A percentile compares a stretch with the other conserved stretches of the same genome.
Conservation (phyloP, 2,113 vertebrate genomes). For the Centropus bengalensis region DNA sequence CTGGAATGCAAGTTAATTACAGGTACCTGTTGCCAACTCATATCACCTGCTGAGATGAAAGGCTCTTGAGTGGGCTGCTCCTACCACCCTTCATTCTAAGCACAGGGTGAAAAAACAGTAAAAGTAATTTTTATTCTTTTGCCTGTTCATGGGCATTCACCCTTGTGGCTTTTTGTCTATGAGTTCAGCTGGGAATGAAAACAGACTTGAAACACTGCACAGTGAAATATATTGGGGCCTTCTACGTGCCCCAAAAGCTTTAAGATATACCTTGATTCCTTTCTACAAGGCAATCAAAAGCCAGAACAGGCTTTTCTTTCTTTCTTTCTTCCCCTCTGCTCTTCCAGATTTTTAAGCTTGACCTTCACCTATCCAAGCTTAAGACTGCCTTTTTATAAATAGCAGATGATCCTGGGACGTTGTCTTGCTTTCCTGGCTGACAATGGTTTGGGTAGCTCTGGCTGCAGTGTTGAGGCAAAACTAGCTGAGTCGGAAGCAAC, state of each 20-base stretch:
- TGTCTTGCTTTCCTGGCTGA: not conserved
- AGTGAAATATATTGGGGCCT: not conserved
- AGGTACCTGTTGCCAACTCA: constrained; percentile 18
- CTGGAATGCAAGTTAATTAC: constrained; percentile 56
- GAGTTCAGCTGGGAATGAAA: not conserved
- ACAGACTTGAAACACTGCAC: not conserved
- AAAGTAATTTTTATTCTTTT: not conserved
- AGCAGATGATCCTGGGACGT: not conserved
- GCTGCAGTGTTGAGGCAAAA: not conserved
- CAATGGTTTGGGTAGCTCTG: not conserved
- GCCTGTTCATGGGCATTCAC: not conserved
- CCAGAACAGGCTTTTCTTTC: not conserved
- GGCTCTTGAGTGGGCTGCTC: not conserved
- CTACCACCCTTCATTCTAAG: not conserved
- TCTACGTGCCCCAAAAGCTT: not conserved
- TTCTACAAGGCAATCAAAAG: not conserved
- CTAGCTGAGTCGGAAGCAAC: not conserved
- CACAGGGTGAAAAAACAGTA: not conserved
- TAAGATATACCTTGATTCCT: not conserved
- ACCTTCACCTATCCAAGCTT: not conserved
- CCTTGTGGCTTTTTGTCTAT: not conserved
- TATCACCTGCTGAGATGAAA: constrained; percentile 9
- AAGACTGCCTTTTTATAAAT: not conserved
- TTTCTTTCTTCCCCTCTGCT: not conserved
- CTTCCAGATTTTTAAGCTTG: not conserved